phyloP scores from a whole-genome alignment of 1,140 invertebrate genomes.

The Aleiodes sp. region DNA sequence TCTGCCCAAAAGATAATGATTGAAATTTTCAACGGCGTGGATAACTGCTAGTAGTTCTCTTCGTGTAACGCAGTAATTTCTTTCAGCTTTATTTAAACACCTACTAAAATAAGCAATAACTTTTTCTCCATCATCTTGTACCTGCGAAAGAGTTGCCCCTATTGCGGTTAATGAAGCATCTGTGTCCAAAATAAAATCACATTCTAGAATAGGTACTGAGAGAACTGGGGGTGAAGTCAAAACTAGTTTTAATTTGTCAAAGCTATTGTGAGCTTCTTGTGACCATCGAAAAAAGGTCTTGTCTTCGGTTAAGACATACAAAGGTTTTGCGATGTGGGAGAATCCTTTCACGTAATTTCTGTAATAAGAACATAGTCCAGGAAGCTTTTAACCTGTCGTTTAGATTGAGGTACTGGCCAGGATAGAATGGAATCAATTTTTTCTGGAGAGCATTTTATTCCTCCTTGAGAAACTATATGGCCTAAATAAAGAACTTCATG shows the following conservation, averaged over 20 bases:
- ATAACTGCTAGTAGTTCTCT: constrained; percentile 42
- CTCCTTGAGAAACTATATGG: constrained; percentile 35
- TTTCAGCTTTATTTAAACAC: constrained; percentile 28
- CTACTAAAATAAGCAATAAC: constrained; percentile 2
- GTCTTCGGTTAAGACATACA: no score
- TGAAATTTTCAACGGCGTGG: constrained; percentile 40
- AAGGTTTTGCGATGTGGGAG: neutral
- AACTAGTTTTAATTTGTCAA: no score
- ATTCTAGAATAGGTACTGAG: no score
- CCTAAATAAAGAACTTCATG: constrained; percentile 43
- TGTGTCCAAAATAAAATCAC: no score
- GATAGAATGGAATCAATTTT: constrained; percentile 22
- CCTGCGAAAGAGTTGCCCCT: no score
- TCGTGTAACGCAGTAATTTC: constrained; percentile 44
- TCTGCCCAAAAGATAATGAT: constrained; percentile 39
- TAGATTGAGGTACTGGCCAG: neutral
- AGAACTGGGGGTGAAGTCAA: no score
- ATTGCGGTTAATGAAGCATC: constrained; percentile 3
- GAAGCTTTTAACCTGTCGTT: constrained; percentile 28
- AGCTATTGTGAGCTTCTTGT: no score
- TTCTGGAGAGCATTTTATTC: constrained; percentile 31
- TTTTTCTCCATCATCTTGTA: constrained; percentile 12
- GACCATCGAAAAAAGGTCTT: no score
- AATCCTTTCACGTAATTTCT: constrained; percentile 12
- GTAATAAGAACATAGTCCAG: constrained; percentile 57